Evolutionary conservation across 2,888 invertebrate genomes (phyloP).

Genomic region (Yponomeuta cagnagella): DNA sequence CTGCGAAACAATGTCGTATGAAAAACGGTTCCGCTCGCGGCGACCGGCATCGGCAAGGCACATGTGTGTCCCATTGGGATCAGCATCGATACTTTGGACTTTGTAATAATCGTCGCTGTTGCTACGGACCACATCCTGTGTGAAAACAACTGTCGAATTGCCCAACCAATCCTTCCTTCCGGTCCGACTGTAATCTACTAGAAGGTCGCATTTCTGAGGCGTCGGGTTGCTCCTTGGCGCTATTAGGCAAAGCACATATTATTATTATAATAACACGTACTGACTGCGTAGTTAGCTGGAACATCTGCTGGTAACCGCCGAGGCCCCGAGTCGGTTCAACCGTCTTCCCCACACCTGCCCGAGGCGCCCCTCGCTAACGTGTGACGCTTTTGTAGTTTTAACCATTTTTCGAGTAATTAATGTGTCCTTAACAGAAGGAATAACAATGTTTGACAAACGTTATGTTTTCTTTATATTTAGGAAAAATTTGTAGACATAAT

Average conservation of each 20-base stretch:
- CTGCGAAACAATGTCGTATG: constrained; percentile 54
- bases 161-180: background rate
- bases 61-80: constrained; percentile 35
- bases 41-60: constrained; percentile 27
- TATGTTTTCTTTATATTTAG: too few species aligned
- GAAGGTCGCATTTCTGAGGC: background rate
- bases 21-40: constrained; percentile 50
- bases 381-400: constrained; percentile 4
- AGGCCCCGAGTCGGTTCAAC: constrained; percentile 3
- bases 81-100: background rate
- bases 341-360: constrained; percentile 10
- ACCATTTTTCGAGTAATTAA: background rate
- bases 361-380: background rate
- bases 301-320: constrained; percentile 12
- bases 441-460: background rate
- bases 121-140: background rate
- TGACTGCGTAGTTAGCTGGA: background rate
- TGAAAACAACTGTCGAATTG: background rate
- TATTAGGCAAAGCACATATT: constrained; percentile 1
- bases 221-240: background rate
- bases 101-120: background rate
- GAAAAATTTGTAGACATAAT: too few species aligned
- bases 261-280: constrained; percentile 3
- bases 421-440: background rate
- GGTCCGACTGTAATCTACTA: background rate